These are phyloP conservation scores for Ia io DNA, from an alignment of 2,113 vertebrate genomes.

Conservation along the genomic window DNA sequence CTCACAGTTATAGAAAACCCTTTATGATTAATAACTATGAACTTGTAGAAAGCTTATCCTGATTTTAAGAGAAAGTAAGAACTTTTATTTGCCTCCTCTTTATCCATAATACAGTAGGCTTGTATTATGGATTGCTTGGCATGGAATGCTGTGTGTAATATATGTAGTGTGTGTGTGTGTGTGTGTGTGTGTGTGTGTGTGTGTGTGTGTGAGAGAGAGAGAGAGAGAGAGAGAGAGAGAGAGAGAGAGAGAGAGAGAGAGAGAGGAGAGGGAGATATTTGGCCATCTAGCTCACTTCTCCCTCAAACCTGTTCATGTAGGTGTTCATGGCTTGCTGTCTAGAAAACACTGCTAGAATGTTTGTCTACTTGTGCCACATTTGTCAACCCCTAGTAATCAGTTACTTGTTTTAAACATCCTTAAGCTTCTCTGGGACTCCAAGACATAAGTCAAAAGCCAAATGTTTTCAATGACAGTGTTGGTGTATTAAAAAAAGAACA, in stretches of 20 bases:
- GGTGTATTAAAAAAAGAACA: neutral
- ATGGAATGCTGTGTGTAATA: neutral
- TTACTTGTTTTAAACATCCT: constrained; percentile 31
- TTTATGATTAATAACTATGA: neutral
- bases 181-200: neutral
- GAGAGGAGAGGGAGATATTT: neutral
- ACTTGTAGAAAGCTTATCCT: neutral
- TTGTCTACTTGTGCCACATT: constrained; percentile 7
- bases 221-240: too few relatives aligned
- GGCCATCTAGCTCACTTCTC: neutral
- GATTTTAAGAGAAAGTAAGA: constrained; percentile 5
- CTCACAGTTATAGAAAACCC: neutral
- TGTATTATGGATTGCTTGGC: neutral
- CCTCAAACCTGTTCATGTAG: neutral
- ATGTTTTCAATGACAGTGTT: neutral
- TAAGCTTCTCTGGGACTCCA: neutral
- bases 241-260: too few relatives aligned
- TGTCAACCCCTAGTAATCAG: constrained; percentile 7
- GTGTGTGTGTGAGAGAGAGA: too few relatives aligned
- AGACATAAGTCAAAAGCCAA: constrained; percentile 1
- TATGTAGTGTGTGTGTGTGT: neutral
- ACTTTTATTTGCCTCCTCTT: neutral
- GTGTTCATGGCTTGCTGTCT: neutral
- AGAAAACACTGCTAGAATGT: neutral
- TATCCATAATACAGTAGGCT: neutral